Conservation (phyloP, 1,140 invertebrate species). For the Drosophila willistoni region DNA sequence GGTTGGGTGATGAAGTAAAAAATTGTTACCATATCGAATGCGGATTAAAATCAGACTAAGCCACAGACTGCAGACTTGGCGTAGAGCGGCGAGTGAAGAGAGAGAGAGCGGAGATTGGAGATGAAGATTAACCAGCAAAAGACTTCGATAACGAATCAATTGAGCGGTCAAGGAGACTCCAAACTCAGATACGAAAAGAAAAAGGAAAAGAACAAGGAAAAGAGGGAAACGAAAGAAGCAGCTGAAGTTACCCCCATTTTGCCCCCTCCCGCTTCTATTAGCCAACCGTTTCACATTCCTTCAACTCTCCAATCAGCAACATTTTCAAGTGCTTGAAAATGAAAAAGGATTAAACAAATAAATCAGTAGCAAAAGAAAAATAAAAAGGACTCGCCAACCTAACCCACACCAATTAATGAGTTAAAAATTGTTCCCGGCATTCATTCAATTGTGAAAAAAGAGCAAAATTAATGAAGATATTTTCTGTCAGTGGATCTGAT, state of each 20-base stretch:
- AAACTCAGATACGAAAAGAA: not conserved
- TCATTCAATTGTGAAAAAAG: constrained; percentile 74
- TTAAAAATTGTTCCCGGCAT: constrained; percentile 79
- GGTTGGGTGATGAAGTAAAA: constrained; percentile 66
- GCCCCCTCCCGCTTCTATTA: not conserved
- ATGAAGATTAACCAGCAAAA: constrained; percentile 9
- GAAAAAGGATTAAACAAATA: constrained; percentile 82
- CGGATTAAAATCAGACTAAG: constrained; percentile 79
- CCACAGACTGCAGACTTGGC: constrained; percentile 25
- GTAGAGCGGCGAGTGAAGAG: no score
- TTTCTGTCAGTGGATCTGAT: constrained; percentile 53
- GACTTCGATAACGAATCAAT: constrained; percentile 64
- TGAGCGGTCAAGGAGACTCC: constrained; percentile 14
- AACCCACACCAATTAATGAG: constrained; percentile 81
- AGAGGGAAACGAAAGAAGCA: not conserved
- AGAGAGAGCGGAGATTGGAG: not conserved
- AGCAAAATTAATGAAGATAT: constrained; percentile 82
- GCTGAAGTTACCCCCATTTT: not conserved
- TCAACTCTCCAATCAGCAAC: constrained; percentile 64
- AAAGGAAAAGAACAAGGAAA: no score
- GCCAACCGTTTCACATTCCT: constrained; percentile 16
- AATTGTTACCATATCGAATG: constrained; percentile 82
- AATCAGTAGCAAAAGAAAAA: constrained; percentile 63
- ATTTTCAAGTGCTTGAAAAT: constrained; percentile 67
- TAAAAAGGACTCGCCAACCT: constrained; percentile 36